Evolutionary conservation across 2,797 vertebrate species (phyloP), one percentile per base, ranked within the genome.

Genomic region (Rhinophrynus dorsalis): DNA sequence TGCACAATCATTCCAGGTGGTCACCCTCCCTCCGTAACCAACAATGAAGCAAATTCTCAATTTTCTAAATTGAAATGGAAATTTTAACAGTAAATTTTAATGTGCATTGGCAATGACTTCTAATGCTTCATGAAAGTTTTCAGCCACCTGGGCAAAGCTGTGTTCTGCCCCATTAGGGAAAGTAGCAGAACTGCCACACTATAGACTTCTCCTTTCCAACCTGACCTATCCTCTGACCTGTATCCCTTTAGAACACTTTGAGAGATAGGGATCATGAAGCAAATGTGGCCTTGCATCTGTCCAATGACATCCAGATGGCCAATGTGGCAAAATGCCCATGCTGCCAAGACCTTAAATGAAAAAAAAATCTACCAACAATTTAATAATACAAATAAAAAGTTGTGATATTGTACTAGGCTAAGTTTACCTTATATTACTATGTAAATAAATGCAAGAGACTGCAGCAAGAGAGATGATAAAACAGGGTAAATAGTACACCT

Each of bases 91-190:
- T 42, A 32, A 10, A 27, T 52, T 67, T 73, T 26, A 5, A 51
- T 67, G 45, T 71, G 57, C 6, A 11, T 50, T 71, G 73, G 67
- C 64, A 68, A 26, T 55, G 15, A 37, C 42, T 13, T 13, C 72
- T 66, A 47, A 33, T 54, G 57, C 38, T 51, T 62, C 40, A 55
- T 52, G 44, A 54, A 55, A 33, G 37, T 52, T 74, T 32, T 57
- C 40, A 55, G 54, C 67, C 56, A 67, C 40, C 29, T 64, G 40
- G 40, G 50, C 38, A 63, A 68, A 68, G 59, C 40, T 68, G 23
- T 20, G 55, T 80, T 68, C 56, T 56, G 59, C 67, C 63, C 72
- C 75, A 77, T 77, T 79, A 74, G 70, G 65, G 72, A 76, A 67
- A 71, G 54, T 40, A 59, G 59, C 52, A 70, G 42, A 75, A 38